Percentiles rank a stretch among this genome's conserved stretches.
Evolutionary conservation across 2,888 invertebrate species (phyloP).

Genomic region (Philonicus albiceps): DNA sequence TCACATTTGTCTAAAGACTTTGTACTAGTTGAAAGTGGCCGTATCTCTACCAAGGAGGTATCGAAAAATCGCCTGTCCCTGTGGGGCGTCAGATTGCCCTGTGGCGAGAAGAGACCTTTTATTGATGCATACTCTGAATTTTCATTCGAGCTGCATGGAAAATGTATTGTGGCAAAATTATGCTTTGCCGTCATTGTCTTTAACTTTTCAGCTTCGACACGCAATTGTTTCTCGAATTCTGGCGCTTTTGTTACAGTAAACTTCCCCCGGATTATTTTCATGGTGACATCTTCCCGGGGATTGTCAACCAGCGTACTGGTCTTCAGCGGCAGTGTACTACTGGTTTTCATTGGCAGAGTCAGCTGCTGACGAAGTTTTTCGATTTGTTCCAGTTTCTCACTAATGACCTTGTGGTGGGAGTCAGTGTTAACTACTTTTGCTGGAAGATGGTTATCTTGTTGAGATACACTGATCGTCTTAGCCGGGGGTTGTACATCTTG

Average conservation of each 20-base stretch:
- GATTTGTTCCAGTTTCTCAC: slow-evolving; percentile 1
- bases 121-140: slow-evolving; percentile 67
- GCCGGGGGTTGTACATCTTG: neutral
- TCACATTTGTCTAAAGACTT: slow-evolving; percentile 55
- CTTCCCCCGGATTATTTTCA: slow-evolving; percentile 63
- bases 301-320: slow-evolving; percentile 43
- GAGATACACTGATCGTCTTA: neutral
- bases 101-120: slow-evolving; percentile 67
- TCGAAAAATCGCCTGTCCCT: slow-evolving; percentile 83
- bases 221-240: slow-evolving; percentile 49
- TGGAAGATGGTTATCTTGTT: neutral
- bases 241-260: slow-evolving; percentile 66
- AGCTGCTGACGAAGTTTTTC: slow-evolving; percentile 10
- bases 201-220: slow-evolving; percentile 58
- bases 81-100: slow-evolving; percentile 66
- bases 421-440: neutral
- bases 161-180: slow-evolving; percentile 73
- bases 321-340: neutral
- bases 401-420: neutral
- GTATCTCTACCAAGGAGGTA: slow-evolving; percentile 81
- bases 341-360: neutral
- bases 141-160: slow-evolving; percentile 68
- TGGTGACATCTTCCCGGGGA: slow-evolving; percentile 56
- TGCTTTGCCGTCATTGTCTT: slow-evolving; percentile 55
- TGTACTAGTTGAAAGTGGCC: slow-evolving; percentile 63